phyloP scores from a whole-genome alignment of 2,113 vertebrate genomes.

The Nycticorax nycticorax region DNA sequence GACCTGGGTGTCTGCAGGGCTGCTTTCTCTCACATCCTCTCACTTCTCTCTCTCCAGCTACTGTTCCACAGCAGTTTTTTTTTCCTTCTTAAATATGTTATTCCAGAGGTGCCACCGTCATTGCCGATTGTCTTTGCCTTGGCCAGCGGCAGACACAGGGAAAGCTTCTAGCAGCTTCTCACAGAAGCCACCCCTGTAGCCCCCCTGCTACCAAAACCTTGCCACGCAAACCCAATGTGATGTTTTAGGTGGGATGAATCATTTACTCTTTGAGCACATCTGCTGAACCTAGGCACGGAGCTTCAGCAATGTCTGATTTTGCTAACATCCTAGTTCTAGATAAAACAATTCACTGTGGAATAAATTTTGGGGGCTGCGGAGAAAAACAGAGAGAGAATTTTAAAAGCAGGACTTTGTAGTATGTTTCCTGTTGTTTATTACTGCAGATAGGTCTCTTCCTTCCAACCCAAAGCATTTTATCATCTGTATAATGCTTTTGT shows the following conservation, averaged over 20 bases:
- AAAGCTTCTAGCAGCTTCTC: too few species aligned
- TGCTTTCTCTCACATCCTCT: too few species aligned
- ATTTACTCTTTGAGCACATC: background rate
- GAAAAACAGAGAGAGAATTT: background rate
- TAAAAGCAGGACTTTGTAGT: background rate
- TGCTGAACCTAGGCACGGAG: background rate
- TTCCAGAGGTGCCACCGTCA: too few species aligned
- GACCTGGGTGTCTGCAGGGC: too few species aligned
- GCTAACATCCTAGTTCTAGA: background rate
- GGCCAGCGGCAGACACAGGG: too few species aligned
- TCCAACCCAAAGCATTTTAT: background rate
- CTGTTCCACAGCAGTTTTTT: too few species aligned
- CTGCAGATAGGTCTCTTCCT: background rate
- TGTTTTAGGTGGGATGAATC: background rate
- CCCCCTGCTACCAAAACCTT: too few species aligned
- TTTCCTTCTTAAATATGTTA: too few species aligned
- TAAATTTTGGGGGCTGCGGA: background rate
- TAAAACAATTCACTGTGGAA: background rate
- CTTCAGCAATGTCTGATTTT: background rate
- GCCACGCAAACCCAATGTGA: too few species aligned
- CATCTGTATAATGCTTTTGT: background rate
- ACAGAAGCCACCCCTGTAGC: too few species aligned
- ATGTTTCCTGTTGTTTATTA: background rate
- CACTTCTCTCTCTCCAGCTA: too few species aligned
- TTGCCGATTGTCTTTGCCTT: too few species aligned